Conservation (phyloP, 2,113 vertebrate genomes). For the Anguilla japonica region DNA sequence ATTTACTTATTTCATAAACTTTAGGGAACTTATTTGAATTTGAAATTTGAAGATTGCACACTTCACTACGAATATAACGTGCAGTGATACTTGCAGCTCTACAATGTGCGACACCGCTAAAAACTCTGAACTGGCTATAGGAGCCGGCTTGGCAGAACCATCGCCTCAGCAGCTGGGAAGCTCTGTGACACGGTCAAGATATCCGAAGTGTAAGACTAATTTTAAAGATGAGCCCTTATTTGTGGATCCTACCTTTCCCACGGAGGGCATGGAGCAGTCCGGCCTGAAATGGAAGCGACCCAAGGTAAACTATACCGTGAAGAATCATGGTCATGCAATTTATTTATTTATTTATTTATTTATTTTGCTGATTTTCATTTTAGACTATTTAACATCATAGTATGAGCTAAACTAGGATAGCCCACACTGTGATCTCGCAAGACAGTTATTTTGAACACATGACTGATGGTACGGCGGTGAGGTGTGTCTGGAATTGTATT, state of each 20-base stretch:
- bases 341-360: not conserved
- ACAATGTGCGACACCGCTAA: constrained; percentile 15
- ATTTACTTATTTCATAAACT: too few relatives aligned
- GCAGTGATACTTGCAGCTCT: not conserved
- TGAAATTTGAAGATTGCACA: not conserved
- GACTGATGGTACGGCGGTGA: not conserved
- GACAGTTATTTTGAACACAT: constrained; percentile 16
- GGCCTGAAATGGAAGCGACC: constrained; percentile 60
- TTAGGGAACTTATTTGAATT: not conserved
- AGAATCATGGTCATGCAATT: not conserved
- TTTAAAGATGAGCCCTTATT: constrained; percentile 51
- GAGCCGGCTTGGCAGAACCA: not conserved
- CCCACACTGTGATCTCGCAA: not conserved
- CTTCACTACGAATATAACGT: not conserved
- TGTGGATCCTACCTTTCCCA: constrained; percentile 59
- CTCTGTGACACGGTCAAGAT: not conserved
- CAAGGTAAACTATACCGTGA: constrained; percentile 39
- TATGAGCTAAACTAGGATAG: too few relatives aligned
- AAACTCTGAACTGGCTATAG: not conserved
- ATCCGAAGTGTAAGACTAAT: not conserved
- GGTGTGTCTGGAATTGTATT: not conserved
- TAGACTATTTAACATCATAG: not conserved
- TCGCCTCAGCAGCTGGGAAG: not conserved
- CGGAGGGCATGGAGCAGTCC: constrained; percentile 39
- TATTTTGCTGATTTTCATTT: not conserved